Evolutionary conservation across 2,113 vertebrate species (phyloP).

Genomic region (Datnioides undecimradiatus): DNA sequence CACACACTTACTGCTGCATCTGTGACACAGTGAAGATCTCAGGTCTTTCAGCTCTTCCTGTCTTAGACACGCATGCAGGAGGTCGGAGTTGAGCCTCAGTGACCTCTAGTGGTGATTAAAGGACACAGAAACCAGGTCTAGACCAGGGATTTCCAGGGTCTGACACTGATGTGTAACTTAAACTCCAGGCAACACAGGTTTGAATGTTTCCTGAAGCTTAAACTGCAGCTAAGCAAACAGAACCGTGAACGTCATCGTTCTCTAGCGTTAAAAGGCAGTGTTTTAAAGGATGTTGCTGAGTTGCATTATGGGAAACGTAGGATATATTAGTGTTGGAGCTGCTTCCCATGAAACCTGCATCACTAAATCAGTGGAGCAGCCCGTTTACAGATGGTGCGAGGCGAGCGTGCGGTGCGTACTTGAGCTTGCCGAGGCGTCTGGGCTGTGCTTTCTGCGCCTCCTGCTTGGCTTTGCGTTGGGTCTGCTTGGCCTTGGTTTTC

Average conservation of each 20-base stretch:
- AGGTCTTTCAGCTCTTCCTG: background rate
- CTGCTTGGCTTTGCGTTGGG: constrained; percentile 68
- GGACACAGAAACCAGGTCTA: too few relatives aligned
- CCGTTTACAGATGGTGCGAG: background rate
- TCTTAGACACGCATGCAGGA: background rate
- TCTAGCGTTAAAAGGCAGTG: background rate
- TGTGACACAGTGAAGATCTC: background rate
- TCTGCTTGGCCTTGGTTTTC: constrained; percentile 73
- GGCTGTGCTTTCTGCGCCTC: constrained; percentile 84
- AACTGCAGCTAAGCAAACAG: background rate
- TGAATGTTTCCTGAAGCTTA: background rate
- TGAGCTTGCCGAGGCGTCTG: constrained; percentile 89
- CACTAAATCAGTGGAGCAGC: background rate
- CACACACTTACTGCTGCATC: background rate
- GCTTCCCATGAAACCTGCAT: background rate
- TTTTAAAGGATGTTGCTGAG: background rate
- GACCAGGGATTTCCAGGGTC: too few relatives aligned
- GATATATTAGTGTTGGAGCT: background rate
- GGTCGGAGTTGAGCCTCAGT: background rate
- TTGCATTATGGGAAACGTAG: background rate
- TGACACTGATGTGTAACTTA: too few relatives aligned
- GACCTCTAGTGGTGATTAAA: background rate
- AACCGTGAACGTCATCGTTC: background rate
- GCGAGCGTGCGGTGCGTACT: constrained; percentile 54
- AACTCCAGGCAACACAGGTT: background rate